These are phyloP conservation scores for Xiphophorus maculatus DNA, from an alignment of 2,113 vertebrate genomes.

Conservation along the genomic window DNA sequence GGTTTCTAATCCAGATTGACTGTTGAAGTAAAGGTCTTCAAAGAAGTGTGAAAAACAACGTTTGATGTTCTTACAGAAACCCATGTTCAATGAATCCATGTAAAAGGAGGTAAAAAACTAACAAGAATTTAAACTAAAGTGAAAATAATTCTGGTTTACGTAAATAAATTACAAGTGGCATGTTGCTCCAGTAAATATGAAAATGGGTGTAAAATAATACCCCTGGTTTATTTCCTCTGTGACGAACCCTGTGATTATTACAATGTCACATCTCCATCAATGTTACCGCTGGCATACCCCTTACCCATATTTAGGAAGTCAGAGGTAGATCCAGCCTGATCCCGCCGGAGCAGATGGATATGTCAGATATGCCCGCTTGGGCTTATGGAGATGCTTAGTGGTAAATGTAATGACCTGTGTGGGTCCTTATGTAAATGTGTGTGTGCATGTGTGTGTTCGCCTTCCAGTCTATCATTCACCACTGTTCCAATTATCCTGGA, in stretches of 20 bases:
- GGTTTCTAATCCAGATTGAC: background rate
- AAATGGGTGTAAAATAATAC: conserved; percentile 54
- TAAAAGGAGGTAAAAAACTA: background rate
- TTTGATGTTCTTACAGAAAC: background rate
- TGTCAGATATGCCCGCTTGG: conserved; percentile 71
- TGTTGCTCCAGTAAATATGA: conserved; percentile 26
- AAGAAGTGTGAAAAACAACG: background rate
- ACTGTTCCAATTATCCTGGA: conserved; percentile 59
- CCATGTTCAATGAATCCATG: background rate
- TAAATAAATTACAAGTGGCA: conserved; percentile 33
- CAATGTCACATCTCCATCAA: conserved; percentile 53
- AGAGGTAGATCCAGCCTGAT: conserved; percentile 60
- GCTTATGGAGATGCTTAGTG: conserved; percentile 72
- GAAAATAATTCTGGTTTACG: background rate
- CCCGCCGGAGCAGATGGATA: conserved; percentile 71
- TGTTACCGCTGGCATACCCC: conserved; percentile 54
- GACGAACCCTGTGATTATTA: conserved; percentile 54
- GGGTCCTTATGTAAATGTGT: conserved; percentile 26
- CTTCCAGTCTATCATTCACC: conserved; percentile 35
- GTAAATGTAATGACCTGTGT: conserved; percentile 75
- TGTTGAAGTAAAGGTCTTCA: background rate
- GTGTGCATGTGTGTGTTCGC: conserved; percentile 28
- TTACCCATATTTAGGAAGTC: conserved; percentile 60
- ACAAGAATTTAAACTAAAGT: background rate
- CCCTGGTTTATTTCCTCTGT: conserved; percentile 42